Conservation (phyloP, 2,797 vertebrate genomes). For the Paratrypauchen microcephalus region DNA sequence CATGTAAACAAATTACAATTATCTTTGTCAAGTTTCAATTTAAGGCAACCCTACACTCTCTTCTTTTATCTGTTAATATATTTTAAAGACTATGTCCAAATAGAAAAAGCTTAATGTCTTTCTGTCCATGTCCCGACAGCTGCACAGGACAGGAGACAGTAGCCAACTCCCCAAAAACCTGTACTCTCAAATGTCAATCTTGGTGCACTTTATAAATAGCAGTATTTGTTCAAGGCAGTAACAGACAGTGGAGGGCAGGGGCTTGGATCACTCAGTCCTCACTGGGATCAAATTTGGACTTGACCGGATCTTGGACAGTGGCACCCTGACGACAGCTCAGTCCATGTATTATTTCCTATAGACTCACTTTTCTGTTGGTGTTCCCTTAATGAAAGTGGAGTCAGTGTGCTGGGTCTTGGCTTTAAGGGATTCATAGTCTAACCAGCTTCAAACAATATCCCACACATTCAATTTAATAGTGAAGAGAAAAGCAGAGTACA, state of each 20-base stretch:
- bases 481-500: slow-evolving; percentile 12
- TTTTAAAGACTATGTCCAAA: slow-evolving; percentile 21
- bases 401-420: slow-evolving; percentile 26
- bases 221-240: slow-evolving; percentile 73
- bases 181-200: slow-evolving; percentile 74
- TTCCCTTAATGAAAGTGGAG: slow-evolving; percentile 23
- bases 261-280: slow-evolving; percentile 67
- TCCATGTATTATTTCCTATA: slow-evolving; percentile 64
- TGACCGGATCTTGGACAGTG: slow-evolving; percentile 72
- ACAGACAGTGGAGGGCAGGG: slow-evolving; percentile 55
- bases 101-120: slow-evolving; percentile 44
- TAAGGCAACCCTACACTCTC: not conserved
- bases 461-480: not conserved
- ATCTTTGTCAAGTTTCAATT: not conserved
- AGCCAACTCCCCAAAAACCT: slow-evolving; percentile 55
- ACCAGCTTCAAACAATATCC: slow-evolving; percentile 18
- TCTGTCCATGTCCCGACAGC: slow-evolving; percentile 67
- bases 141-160: slow-evolving; percentile 60
- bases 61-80: not conserved
- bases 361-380: slow-evolving; percentile 27
- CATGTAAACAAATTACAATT: not conserved
- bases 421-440: slow-evolving; percentile 37
- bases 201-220: slow-evolving; percentile 79
- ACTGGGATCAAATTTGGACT: slow-evolving; percentile 79
- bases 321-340: slow-evolving; percentile 65